Conservation (phyloP, 2,888 invertebrate species). For the Dioctria rufipes region DNA sequence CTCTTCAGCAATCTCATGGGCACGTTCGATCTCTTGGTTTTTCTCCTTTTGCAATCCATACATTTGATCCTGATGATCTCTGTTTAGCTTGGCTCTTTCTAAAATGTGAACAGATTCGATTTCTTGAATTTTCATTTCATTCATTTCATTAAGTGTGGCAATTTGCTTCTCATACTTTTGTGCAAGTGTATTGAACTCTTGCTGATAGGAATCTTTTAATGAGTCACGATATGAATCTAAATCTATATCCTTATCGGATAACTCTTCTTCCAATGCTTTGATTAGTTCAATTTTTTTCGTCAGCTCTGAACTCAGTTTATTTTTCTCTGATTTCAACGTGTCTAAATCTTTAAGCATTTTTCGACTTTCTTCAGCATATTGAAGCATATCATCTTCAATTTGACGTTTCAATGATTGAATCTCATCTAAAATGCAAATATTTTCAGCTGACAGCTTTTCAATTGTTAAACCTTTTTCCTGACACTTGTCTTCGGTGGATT, state of each 20-base stretch:
- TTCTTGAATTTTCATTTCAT: slow-evolving; percentile 61
- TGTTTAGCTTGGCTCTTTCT: slow-evolving; percentile 57
- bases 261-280: slow-evolving; percentile 67
- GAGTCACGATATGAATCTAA: slow-evolving; percentile 69
- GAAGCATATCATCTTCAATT: slow-evolving; percentile 67
- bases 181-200: slow-evolving; percentile 65
- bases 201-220: slow-evolving; percentile 67
- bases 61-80: slow-evolving; percentile 57
- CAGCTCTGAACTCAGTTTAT: slow-evolving; percentile 67
- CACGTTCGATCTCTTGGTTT: slow-evolving; percentile 66
- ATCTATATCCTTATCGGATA: slow-evolving; percentile 68
- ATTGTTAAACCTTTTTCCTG: slow-evolving; percentile 63
- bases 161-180: slow-evolving; percentile 60
- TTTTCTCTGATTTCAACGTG: slow-evolving; percentile 67
- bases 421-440: slow-evolving; percentile 64
- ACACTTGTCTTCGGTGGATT: slow-evolving; percentile 62
- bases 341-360: slow-evolving; percentile 67
- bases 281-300: slow-evolving; percentile 69
- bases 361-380: slow-evolving; percentile 67
- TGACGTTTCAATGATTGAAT: slow-evolving; percentile 65
- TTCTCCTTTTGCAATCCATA: slow-evolving; percentile 48
- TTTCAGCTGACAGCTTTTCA: slow-evolving; percentile 65
- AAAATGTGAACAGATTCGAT: slow-evolving; percentile 59
- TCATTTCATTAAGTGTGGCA: slow-evolving; percentile 57
- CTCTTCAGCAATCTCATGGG: slow-evolving; percentile 69